Evolutionary conservation across 2,888 invertebrate species (phyloP), one percentile per base, ranked within the genome.

Genomic region (Lasioglossum malachurum): DNA sequence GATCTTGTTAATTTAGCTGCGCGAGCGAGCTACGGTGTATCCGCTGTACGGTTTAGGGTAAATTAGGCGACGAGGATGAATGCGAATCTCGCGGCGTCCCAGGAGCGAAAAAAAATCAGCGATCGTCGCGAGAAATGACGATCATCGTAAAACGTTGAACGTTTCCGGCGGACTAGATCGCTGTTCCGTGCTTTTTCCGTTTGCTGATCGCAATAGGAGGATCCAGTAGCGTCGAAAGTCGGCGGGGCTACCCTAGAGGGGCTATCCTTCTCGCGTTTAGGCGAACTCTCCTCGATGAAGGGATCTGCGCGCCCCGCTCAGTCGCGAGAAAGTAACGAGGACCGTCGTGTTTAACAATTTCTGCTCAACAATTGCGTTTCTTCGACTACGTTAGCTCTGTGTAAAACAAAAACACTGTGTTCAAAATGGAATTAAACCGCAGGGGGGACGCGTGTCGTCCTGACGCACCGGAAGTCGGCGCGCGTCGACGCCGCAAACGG

Each of bases 381-480:
- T 44, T 86, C 49, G 41, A 60, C 71, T 57, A 19, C 60, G 35
- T 53, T 84, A 31, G 78, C 78, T 74, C 49, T 41, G 71, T 49
- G 67, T 31, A 76, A 88, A 92, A 90, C 88, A 90, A 78, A 88
- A 91, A 69, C 31, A 46, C 87, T 92, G 93, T 93, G 93, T 93
- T 93, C 93, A 93, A 89, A 87, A 60, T 67, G 84, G 75, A 86
- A 87, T 88, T 53, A 74, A 46, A 49, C 27, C 16, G 71, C 80
- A 41, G 16, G n/a, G 38, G 69, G 14, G 41, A 19, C 35, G 67
- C 67, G 67, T 67, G 31, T 49, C 23, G 31, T 74, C 0, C 49
- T 23, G 73, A 1, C 41, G 73, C 73, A 73, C 46, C 46, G 31
- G n/a, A 44, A n/a, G 71, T 67, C 67, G 67, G 14, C 67, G 67